Conservation (phyloP, 2,113 vertebrate genomes). For the Pituophis catenifer region DNA sequence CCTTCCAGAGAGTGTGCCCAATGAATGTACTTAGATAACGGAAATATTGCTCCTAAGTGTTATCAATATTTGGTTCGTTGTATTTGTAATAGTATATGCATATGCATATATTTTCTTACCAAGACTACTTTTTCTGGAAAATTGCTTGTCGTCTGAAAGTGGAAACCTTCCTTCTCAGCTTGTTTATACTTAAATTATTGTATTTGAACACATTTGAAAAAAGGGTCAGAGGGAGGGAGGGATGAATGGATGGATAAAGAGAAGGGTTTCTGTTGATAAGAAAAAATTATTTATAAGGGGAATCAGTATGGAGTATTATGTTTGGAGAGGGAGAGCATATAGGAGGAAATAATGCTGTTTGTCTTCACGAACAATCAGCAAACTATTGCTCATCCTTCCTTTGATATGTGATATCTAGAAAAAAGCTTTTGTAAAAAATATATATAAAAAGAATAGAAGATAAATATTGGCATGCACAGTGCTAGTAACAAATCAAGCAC, state of each 20-base stretch:
- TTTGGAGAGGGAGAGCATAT: neutral
- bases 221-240: neutral
- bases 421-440: conserved; percentile 41
- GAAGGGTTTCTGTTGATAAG: conserved; percentile 4
- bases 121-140: neutral
- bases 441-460: neutral
- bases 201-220: neutral
- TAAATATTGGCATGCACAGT: conserved; percentile 23
- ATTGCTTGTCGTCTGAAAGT: neutral
- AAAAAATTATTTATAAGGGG: conserved; percentile 2
- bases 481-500: conserved; percentile 20
- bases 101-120: neutral
- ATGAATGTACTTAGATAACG: neutral
- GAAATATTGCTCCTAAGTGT: neutral
- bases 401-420: conserved; percentile 44
- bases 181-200: neutral
- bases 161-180: neutral
- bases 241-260: neutral
- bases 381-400: neutral
- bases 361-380: conserved; percentile 1
- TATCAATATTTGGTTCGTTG: neutral
- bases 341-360: conserved; percentile 14
- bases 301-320: neutral
- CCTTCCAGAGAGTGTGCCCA: neutral
- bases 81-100: neutral